Evolutionary conservation across 23 tunicate genomes (phyloP), one percentile per base, ranked within the genome.

Genomic region (Aplidium turbinatum): DNA sequence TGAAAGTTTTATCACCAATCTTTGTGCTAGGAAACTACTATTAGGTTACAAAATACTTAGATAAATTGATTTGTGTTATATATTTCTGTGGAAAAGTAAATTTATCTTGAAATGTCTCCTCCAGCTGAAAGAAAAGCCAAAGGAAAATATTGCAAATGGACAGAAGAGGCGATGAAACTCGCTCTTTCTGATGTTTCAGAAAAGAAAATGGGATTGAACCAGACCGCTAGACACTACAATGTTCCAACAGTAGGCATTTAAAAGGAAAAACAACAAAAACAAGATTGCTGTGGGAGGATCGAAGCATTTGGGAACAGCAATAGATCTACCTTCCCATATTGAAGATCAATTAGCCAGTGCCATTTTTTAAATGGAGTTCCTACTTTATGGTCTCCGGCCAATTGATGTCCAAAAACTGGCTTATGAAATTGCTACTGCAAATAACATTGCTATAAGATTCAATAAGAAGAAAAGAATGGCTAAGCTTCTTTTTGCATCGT

Each of bases 91-190:
- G n/a, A n/a, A n/a, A n/a, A n/a, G n/a, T n/a, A n/a, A n/a, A n/a
- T n/a, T n/a, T n/a, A n/a, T n/a, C n/a, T n/a, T n/a, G n/a, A 42
- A 42, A 42, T 42, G 50, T 42, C 50, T 42, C 11, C 50, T 9
- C 11, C 13, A 16, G 13, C 11, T 9, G 13, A 42, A 42, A 42
- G 50, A 16, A 42, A 42, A 42, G 11, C 50, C 50, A 42, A 42
- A 42, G 50, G 50, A 42, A 42, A 42, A 42, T 42, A 42, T 42
- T 42, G 50, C 16, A 42, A 42, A 42, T 42, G 50, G 50, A 9
- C 50, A 9, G 50, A 42, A 42, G 50, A 42, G 11, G 50, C 50
- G 11, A 42, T 42, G 50, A 42, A 42, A 42, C 50, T 9, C 11
- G 50, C 11, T 11, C 11, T 42, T 42, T 42, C 50, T 42, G 16